phyloP scores from a whole-genome alignment of 2,797 vertebrate species.

The Steatocranus sp. region DNA sequence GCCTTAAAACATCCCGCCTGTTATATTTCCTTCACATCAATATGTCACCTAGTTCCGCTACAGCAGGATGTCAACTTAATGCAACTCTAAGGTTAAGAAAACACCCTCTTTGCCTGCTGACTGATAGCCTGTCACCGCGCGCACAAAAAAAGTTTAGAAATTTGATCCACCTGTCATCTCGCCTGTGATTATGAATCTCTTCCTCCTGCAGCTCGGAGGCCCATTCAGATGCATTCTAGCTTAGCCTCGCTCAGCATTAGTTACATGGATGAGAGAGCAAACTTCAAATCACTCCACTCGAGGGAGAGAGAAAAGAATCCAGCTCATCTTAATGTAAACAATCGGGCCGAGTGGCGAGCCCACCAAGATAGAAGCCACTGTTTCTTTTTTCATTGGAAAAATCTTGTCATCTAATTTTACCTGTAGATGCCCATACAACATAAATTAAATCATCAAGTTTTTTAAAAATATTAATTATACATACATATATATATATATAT shows the following conservation, averaged over 20 bases:
- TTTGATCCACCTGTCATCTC: constrained; percentile 77
- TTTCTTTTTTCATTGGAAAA: background rate
- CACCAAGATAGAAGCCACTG: constrained; percentile 34
- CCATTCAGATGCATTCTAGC: constrained; percentile 68
- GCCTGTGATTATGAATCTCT: constrained; percentile 73
- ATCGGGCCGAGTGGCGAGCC: constrained; percentile 19
- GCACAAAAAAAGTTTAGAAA: constrained; percentile 75
- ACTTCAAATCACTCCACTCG: constrained; percentile 43
- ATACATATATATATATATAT: background rate
- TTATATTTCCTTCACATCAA: constrained; percentile 73
- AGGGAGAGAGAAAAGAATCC: constrained; percentile 24
- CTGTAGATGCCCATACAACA: constrained; percentile 11
- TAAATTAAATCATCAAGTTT: constrained; percentile 6
- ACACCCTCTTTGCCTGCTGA: constrained; percentile 61
- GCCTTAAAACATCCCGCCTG: constrained; percentile 63
- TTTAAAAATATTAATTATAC: background rate
- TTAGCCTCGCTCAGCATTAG: constrained; percentile 51
- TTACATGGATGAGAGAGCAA: constrained; percentile 65
- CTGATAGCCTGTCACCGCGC: constrained; percentile 67
- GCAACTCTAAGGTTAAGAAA: constrained; percentile 75
- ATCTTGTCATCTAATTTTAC: constrained; percentile 29
- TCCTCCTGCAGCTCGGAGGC: constrained; percentile 42
- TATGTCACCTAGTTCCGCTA: constrained; percentile 69
- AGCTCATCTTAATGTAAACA: constrained; percentile 67
- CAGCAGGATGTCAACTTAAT: constrained; percentile 74